Evolutionary conservation across 1,140 invertebrate species (phyloP), one percentile per base, ranked within the genome.

Genomic region (Diploscapter pachys): DNA sequence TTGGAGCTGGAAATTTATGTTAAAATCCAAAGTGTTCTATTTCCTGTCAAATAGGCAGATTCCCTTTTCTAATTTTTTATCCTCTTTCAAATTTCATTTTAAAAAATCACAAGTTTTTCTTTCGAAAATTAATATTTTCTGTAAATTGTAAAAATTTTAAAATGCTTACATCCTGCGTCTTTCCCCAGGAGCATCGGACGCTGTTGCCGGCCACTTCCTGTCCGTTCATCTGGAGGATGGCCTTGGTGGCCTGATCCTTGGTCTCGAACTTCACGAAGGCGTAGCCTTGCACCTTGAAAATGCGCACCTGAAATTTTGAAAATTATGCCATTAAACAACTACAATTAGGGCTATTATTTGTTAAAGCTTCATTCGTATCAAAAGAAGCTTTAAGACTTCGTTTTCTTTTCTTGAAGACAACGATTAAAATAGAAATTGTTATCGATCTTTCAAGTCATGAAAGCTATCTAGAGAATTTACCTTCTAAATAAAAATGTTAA

Each of bases 261-360:
- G 92, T 95, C 13, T 93, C 92, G 89, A 98, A 99, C 88, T 95
- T 96, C 3, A 98, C 92, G 87, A 98, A 98, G 81, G 94, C 93
- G 87, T 98, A 99, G 82, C 96, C 96, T 88, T 99, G 98, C 84
- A 98, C 94, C 88, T 98, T 98, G 89, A 99, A 99, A 76, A 98
- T 94, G 78, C 96, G 89, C 83, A 99, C 31, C 31, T 31, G 31
- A 31, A 31, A 31, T 31, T 31, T 31, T 31, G 0, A 31, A 31
- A 31, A 31, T 31, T 31, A 31, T 31, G 31, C 31, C 31, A 31
- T 31, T 31, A 31, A 31, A 1, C 31, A 31, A 31, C 31, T 31
- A 31, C 31, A 31, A 31, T 31, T 31, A 31, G 31, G 1, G 31
- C 31, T 31, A 31, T 31, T 31, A 31, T 31, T 31, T 31, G 31